These are phyloP conservation scores for Mirza zaza DNA, from an alignment of 2,113 vertebrate species.

Conservation along the genomic window DNA sequence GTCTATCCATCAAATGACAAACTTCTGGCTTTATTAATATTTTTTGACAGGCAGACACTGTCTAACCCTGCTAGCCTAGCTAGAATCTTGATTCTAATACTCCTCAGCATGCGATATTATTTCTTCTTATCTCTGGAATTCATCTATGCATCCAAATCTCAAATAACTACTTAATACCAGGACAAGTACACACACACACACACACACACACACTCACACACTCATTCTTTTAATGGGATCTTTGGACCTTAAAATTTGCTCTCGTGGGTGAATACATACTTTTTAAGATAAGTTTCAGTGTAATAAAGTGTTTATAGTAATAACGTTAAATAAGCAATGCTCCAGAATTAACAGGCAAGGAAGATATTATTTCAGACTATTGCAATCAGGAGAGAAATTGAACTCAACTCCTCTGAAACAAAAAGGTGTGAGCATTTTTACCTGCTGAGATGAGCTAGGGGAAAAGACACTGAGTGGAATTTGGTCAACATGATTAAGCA, in stretches of 20 bases:
- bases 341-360: background rate
- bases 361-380: background rate
- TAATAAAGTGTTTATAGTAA: background rate
- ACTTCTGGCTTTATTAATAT: constrained; percentile 61
- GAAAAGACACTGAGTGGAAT: background rate
- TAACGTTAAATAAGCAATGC: background rate
- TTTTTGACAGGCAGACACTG: constrained; percentile 65
- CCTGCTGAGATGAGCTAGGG: background rate
- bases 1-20: constrained; percentile 70
- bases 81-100: constrained; percentile 33
- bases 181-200: rapidly evolving
- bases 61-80: background rate
- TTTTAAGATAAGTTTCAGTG: background rate
- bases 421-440: background rate
- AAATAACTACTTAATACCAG: background rate
- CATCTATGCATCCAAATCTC: background rate
- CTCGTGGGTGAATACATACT: background rate
- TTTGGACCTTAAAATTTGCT: background rate
- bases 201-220: background rate
- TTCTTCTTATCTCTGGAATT: background rate
- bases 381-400: background rate
- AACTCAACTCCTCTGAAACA: background rate
- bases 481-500: background rate
- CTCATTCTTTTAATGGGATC: background rate
- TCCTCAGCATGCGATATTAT: background rate